Conservation (phyloP, 2,113 vertebrate genomes). For the human (Homo sapiens) region GRCh38 chr3:177129501-177130000, state of each 20-base stretch:
- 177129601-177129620: background rate
- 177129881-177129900: background rate
- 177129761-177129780: background rate
- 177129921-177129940: background rate
- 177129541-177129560: background rate
- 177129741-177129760: background rate
- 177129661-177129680: background rate
- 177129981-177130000: background rate
- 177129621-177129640: background rate
- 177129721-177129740: background rate
- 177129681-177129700: background rate
- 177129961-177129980: background rate
- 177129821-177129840: background rate
- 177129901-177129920: background rate
- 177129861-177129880: background rate
- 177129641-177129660: background rate
- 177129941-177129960: background rate
- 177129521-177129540: background rate
- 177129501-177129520: background rate
- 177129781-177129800: background rate
- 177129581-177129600: background rate
- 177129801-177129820: background rate
- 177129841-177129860: background rate
- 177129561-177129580: background rate
- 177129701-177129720: background rate